Evolutionary conservation across 2,888 invertebrate species (phyloP).

Genomic region (Tromatobia lineatoria): DNA sequence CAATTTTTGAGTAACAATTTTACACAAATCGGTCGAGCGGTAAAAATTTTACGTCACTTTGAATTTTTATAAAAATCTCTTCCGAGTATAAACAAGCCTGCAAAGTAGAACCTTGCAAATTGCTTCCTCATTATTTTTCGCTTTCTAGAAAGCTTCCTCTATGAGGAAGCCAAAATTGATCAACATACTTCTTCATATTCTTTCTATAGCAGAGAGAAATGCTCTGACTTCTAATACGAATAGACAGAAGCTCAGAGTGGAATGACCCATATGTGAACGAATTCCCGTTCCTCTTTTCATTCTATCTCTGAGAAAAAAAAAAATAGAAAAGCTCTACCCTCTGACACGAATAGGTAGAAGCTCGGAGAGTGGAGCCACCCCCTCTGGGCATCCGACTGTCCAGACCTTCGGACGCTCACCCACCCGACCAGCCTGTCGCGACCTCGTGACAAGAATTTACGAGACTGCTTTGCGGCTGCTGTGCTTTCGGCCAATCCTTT

Average conservation of each 20-base stretch:
- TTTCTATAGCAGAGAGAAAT: too few relatives aligned
- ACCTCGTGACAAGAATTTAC: constrained; percentile 65
- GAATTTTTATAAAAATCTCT: too few relatives aligned
- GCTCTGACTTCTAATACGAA: neutral
- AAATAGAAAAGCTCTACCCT: neutral
- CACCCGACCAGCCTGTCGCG: constrained; percentile 8
- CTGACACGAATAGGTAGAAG: constrained; percentile 12
- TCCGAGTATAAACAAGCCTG: too few relatives aligned
- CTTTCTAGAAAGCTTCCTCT: too few relatives aligned
- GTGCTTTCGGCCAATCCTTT: constrained; percentile 18
- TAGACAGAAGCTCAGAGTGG: too few relatives aligned
- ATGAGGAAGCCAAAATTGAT: too few relatives aligned
- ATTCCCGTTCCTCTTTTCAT: constrained; percentile 36
- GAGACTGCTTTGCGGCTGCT: constrained; percentile 29
- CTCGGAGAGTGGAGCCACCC: neutral
- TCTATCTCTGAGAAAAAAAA: neutral
- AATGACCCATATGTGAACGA: constrained; percentile 23
- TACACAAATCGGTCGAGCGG: too few relatives aligned
- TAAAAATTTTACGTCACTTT: too few relatives aligned
- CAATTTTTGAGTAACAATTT: too few relatives aligned
- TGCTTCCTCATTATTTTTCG: too few relatives aligned
- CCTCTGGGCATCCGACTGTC: constrained; percentile 9
- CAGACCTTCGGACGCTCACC: constrained; percentile 53
- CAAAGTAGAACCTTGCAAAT: too few relatives aligned
- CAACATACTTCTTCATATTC: too few relatives aligned